Evolutionary conservation across 2,797 vertebrate species (phyloP).

Genomic region (Sebastes steindachneri): DNA sequence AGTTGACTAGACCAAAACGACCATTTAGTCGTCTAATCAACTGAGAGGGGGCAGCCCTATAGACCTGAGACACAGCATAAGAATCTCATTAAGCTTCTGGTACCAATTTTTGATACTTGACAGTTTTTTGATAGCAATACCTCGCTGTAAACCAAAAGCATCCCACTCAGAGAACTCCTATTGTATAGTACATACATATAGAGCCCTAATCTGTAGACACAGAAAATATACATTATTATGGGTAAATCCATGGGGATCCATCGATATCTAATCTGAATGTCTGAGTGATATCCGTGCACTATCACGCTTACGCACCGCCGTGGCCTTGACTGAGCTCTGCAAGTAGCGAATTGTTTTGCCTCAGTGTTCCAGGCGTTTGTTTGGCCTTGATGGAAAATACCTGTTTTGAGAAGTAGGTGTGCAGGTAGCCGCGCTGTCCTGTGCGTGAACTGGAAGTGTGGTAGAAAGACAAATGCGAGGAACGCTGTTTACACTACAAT

Average conservation of each 20-base stretch:
- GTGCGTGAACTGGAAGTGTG: conserved; percentile 6
- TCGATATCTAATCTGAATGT: conserved; percentile 45
- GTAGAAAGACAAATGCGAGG: conserved; percentile 41
- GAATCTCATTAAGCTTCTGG: neutral
- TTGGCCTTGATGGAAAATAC: conserved; percentile 61
- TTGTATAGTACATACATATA: neutral
- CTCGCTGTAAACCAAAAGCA: neutral
- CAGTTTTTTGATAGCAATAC: neutral
- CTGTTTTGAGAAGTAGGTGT: conserved; percentile 33
- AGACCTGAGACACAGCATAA: neutral
- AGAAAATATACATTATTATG: conserved; percentile 11
- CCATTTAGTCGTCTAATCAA: rapidly evolving
- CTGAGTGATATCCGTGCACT: conserved; percentile 25
- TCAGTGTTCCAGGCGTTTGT: conserved; percentile 29
- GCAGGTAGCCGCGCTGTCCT: conserved; percentile 13
- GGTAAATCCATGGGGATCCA: conserved; percentile 20
- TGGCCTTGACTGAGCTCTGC: conserved; percentile 46
- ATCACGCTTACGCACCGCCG: neutral
- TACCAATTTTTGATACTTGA: neutral
- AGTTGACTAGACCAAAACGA: no score
- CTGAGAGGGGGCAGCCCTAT: no score
- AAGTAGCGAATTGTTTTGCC: conserved; percentile 48
- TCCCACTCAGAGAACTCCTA: neutral
- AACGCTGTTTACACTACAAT: conserved; percentile 18
- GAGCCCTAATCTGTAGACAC: neutral